Conservation (phyloP, 2,888 invertebrate species). For the Drosophila kanekoi region DNA sequence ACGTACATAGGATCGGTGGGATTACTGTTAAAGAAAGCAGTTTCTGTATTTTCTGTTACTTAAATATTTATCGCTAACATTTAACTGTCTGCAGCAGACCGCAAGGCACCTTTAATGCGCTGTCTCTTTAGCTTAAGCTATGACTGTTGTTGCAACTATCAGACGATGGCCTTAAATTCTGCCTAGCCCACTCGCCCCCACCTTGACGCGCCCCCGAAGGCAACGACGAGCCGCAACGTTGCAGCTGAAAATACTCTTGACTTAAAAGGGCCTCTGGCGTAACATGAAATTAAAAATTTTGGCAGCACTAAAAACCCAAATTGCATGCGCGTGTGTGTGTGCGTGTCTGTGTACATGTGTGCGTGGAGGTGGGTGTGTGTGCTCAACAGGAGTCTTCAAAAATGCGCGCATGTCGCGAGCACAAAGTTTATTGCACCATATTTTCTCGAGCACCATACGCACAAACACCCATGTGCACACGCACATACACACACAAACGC, state of each 20-base stretch:
- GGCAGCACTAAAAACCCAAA: slow-evolving; percentile 49
- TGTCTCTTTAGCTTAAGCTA: slow-evolving; percentile 17
- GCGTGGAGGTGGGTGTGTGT: slow-evolving; percentile 4
- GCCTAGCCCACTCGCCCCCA: slow-evolving; percentile 18
- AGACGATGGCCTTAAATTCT: slow-evolving; percentile 1
- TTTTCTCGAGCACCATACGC: slow-evolving; percentile 55
- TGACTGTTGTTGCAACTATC: slow-evolving; percentile 17
- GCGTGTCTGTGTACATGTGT: slow-evolving; percentile 2
- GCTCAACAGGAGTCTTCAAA: slow-evolving; percentile 72
- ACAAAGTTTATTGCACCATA: slow-evolving; percentile 66
- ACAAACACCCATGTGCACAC: slow-evolving; percentile 36
- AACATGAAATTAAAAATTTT: slow-evolving; percentile 74
- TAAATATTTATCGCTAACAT: neutral
- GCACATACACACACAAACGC: slow-evolving; percentile 16
- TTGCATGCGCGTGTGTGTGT: slow-evolving; percentile 10
- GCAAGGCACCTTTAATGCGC: neutral
- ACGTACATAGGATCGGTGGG: too few relatives aligned
- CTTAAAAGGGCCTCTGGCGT: slow-evolving; percentile 58
- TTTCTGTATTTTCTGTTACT: too few relatives aligned
- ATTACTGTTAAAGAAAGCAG: too few relatives aligned
- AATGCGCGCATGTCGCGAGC: slow-evolving; percentile 69
- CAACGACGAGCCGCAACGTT: slow-evolving; percentile 10
- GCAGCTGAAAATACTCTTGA: slow-evolving; percentile 47
- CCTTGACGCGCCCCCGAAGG: slow-evolving; percentile 21
- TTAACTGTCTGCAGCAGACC: neutral